phyloP scores from a whole-genome alignment of 2,888 invertebrate genomes.

The Thecophora atra region DNA sequence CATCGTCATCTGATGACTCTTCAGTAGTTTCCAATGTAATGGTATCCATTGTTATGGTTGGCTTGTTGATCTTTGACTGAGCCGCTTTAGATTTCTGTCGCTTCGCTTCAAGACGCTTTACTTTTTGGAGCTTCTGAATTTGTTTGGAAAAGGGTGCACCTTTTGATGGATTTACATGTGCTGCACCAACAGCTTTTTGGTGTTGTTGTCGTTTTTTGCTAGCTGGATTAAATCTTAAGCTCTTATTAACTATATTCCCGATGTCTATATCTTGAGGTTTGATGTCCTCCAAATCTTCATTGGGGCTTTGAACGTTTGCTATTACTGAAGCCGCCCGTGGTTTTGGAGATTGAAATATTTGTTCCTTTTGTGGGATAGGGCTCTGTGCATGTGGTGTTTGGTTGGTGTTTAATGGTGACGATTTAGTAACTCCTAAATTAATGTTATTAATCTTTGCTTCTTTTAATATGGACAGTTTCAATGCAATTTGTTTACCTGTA shows the following conservation, averaged over 20 bases:
- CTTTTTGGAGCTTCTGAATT: slow-evolving; percentile 53
- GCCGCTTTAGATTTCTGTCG: slow-evolving; percentile 55
- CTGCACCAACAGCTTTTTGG: slow-evolving; percentile 31
- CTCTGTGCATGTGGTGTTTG: background rate
- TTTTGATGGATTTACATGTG: slow-evolving; percentile 38
- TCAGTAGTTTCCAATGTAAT: slow-evolving; percentile 52
- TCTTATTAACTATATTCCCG: slow-evolving; percentile 42
- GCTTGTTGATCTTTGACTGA: slow-evolving; percentile 44
- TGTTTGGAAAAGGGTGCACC: slow-evolving; percentile 54
- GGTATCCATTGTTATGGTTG: slow-evolving; percentile 42
- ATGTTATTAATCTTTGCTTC: background rate
- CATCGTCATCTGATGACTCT: slow-evolving; percentile 56
- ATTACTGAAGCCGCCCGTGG: background rate
- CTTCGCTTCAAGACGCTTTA: slow-evolving; percentile 53
- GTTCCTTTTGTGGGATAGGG: background rate
- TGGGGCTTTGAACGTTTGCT: background rate
- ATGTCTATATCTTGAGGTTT: background rate
- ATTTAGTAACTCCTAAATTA: background rate
- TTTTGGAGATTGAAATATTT: slow-evolving; percentile 2
- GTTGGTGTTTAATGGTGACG: background rate
- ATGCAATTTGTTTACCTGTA: background rate
- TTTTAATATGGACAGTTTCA: background rate
- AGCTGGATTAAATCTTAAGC: slow-evolving; percentile 49
- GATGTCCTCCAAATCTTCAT: background rate
- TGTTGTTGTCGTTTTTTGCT: slow-evolving; percentile 33